Conservation (phyloP, 2,888 invertebrate species). For the Rhorus exstirpatorius region DNA sequence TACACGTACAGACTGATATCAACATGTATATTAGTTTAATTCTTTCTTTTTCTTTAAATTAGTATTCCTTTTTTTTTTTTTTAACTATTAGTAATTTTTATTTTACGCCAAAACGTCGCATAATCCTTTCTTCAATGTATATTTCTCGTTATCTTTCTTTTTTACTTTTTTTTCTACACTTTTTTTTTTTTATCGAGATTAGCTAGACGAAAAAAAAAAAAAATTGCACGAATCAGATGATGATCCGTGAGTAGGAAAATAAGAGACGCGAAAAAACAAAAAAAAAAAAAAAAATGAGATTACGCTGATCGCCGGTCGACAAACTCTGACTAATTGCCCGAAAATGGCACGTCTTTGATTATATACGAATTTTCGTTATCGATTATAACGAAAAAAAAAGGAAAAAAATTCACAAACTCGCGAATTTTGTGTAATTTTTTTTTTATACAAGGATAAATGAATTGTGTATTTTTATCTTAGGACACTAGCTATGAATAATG, state of each 20-base stretch:
- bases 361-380: background rate
- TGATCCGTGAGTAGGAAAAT: background rate
- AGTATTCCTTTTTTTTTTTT: constrained; percentile 19
- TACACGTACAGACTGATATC: constrained; percentile 83
- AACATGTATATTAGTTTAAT: constrained; percentile 76
- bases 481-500: constrained; percentile 30
- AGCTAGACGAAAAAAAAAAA: constrained; percentile 27
- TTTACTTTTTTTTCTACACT: constrained; percentile 17
- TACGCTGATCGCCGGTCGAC: constrained; percentile 12
- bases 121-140: constrained; percentile 24
- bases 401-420: too few relatives aligned
- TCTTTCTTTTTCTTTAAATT: constrained; percentile 27
- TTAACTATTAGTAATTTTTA: too few relatives aligned
- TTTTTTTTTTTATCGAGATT: constrained; percentile 33
- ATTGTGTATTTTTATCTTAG: constrained; percentile 8
- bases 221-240: constrained; percentile 32
- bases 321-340: background rate
- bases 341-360: background rate
- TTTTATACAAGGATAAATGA: too few relatives aligned
- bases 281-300: background rate
- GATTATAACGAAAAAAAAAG: background rate
- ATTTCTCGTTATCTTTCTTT: constrained; percentile 10
- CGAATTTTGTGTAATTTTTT: too few relatives aligned
- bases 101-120: constrained; percentile 33
- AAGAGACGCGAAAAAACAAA: background rate